These are phyloP conservation scores for Oryctes rhinoceros DNA, from an alignment of 1,140 invertebrate genomes.

Conservation along the genomic window DNA sequence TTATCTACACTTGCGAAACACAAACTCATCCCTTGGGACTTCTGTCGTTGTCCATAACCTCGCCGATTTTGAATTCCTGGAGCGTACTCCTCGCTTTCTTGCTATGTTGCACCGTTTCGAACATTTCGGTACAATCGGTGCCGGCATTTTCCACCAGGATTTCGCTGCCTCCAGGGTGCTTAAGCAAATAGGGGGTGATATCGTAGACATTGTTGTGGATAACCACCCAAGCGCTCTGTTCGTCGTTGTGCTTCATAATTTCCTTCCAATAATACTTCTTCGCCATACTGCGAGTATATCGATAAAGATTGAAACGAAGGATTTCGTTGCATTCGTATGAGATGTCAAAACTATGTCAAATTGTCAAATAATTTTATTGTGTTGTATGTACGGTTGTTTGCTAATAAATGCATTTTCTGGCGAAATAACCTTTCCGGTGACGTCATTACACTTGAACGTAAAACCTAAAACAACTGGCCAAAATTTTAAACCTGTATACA, in stretches of 20 bases:
- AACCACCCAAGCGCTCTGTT: background rate
- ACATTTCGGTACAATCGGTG: background rate
- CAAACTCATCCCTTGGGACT: background rate
- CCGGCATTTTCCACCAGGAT: background rate
- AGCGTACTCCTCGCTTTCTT: background rate
- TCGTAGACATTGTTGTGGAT: background rate
- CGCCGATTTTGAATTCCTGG: background rate
- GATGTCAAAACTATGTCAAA: background rate
- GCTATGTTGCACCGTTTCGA: background rate
- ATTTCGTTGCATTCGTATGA: background rate
- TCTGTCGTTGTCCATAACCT: background rate
- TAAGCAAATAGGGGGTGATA: background rate
- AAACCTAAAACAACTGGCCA: no score
- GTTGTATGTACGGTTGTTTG: no score
- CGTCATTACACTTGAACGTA: no score
- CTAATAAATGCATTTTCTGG: no score
- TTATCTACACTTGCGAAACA: no score
- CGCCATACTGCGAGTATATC: background rate
- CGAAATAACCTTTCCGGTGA: no score
- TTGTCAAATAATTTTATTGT: background rate
- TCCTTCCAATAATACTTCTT: background rate
- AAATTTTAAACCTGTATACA: no score
- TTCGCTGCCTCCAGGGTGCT: background rate
- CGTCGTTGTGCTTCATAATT: background rate
- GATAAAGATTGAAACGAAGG: background rate